A percentile compares a stretch with the other conserved stretches of the same genome.
Conservation (phyloP, 1,140 invertebrate species). For the Oryzaephilus surinamensis region DNA sequence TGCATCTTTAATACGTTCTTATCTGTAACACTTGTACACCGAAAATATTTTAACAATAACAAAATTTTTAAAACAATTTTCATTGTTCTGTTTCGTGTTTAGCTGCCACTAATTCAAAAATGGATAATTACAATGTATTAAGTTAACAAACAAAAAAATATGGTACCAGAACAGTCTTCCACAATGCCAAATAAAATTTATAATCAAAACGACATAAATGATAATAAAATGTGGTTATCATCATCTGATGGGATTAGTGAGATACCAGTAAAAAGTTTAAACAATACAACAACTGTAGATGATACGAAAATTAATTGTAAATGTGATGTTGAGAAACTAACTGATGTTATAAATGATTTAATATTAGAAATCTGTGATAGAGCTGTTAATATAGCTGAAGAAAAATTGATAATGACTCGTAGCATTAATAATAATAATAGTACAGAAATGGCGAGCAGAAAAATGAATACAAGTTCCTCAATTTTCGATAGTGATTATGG, state of each 20-base stretch:
- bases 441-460: too few relatives aligned
- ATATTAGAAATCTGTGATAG: conserved; percentile 11
- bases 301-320: background rate
- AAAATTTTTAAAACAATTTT: too few relatives aligned
- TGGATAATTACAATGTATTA: too few relatives aligned
- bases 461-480: too few relatives aligned
- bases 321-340: background rate
- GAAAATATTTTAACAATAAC: too few relatives aligned
- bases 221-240: conserved; percentile 7
- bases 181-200: background rate
- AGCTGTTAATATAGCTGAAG: conserved; percentile 2
- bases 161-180: conserved; percentile 8
- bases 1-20: too few relatives aligned
- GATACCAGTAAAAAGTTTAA: conserved; percentile 2
- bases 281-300: background rate
- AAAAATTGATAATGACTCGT: too few relatives aligned
- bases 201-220: background rate
- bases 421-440: too few relatives aligned
- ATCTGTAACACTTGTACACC: too few relatives aligned
- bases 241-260: conserved; percentile 2
- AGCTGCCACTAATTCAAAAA: too few relatives aligned
- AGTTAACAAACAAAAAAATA: background rate
- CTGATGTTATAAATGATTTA: background rate
- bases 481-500: too few relatives aligned
- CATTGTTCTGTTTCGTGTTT: too few relatives aligned